Percentiles rank a stretch among this genome's conserved stretches.
Evolutionary conservation across 2,113 vertebrate genomes (phyloP).

Genomic region (Chaetorhynchus papuensis): DNA sequence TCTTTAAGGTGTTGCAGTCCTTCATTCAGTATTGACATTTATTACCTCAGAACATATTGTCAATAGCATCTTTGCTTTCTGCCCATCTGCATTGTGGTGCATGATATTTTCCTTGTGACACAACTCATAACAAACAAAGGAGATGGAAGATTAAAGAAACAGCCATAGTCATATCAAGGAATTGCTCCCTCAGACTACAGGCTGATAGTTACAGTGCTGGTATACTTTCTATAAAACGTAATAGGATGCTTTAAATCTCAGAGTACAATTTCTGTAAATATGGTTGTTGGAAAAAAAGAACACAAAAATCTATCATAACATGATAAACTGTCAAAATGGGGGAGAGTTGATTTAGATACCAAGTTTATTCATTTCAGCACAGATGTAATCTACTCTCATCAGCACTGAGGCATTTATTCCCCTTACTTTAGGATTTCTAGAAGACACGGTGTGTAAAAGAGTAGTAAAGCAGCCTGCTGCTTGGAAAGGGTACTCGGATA

Average conservation of each 20-base stretch:
- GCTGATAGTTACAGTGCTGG: not conserved
- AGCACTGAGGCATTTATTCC: not conserved
- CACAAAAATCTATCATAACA: not conserved
- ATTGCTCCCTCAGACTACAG: not conserved
- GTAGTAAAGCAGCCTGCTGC: not conserved
- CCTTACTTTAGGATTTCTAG: not conserved
- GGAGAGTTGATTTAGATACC: not conserved
- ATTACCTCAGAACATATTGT: not conserved
- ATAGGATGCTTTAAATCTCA: not conserved
- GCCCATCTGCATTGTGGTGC: not conserved
- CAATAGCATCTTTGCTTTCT: not conserved
- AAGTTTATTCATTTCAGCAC: not conserved
- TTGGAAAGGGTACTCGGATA: not conserved
- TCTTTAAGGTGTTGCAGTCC: not conserved
- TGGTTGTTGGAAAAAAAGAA: not conserved
- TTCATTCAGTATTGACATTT: constrained; percentile 7
- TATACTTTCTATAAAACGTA: not conserved
- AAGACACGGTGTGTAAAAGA: not conserved
- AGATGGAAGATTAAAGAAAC: not conserved
- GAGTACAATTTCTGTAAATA: not conserved
- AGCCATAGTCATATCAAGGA: not conserved
- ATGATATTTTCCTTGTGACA: not conserved
- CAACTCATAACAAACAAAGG: not conserved
- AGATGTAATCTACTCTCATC: not conserved
- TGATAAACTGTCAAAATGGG: not conserved